Base-by-base conservation (phyloP, 2,113 vertebrate genomes). In the Donacobius atricapilla region DNA sequence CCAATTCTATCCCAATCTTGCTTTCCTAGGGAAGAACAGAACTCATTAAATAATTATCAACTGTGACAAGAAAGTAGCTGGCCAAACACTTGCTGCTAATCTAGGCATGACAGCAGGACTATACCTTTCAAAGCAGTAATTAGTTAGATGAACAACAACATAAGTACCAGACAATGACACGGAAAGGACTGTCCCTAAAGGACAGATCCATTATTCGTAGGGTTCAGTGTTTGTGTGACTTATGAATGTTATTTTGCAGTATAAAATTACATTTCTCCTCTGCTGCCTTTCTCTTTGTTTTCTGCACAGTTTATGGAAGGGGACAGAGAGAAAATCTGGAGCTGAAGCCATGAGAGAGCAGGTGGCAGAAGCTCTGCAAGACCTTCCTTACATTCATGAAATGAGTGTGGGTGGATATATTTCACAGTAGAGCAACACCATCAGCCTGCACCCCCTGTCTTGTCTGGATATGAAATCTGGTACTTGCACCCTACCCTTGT, bases 191-290 rank as follows among this genome's bases (percentile, higher is more conserved):
- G 92, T 97, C 94, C 96, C 97, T 96, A 95, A 97, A 97, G 97
- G 96, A 97, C 87, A 96, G 96, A 97, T 96, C 94, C 92, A 97
- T 97, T 96, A 96, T 97, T 96, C 5, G 27, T 78, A 94, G 93
- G 92, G 88, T 94, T 96, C 95, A 96, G 92, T 90, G 92, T 96
- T 95, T 96, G 76, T 87, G 71, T 97, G 96, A 96, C 96, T 97
- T 97, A 95, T 93, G 96, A 96, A 95, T 94, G 82, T 71, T 97
- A 93, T 96, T 97, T 97, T 97, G 87, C 82, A 71, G 82, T 94
- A 94, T 90, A 97, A 90, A 96, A 91, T 95, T 87, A 88, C 79
- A 90, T 58, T 94, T 81, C 75, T 94, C 66, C 83, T 94, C 57
- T 72, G 83, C 83, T 90, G 76, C 75, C 60, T 95, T 93, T 89